Evolutionary conservation across 2,797 vertebrate species (phyloP).

Genomic region (Melanotaenia parkinsoni): DNA sequence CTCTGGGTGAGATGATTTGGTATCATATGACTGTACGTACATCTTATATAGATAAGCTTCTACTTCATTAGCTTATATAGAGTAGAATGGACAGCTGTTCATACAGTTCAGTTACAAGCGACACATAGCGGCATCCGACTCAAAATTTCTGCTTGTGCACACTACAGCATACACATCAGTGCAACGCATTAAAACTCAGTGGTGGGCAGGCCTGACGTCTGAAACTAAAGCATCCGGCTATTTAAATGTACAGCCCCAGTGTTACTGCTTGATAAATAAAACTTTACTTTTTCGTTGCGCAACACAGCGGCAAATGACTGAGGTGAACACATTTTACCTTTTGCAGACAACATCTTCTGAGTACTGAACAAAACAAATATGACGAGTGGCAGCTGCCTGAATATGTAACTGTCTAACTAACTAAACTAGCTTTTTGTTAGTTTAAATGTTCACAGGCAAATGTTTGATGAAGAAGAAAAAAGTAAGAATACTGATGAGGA

Average conservation of each 20-base stretch:
- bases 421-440: background rate
- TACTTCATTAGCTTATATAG: background rate
- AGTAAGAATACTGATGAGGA: background rate
- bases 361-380: too few relatives aligned
- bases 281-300: background rate
- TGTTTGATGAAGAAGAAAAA: constrained; percentile 21
- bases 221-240: background rate
- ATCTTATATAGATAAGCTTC: background rate
- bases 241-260: background rate
- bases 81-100: background rate
- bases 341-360: too few relatives aligned
- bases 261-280: background rate
- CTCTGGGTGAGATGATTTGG: background rate
- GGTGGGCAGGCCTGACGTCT: background rate
- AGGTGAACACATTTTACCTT: too few relatives aligned
- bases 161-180: background rate
- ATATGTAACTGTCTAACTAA: background rate
- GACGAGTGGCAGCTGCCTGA: constrained; percentile 2
- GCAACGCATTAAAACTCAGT: background rate
- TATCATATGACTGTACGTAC: background rate
- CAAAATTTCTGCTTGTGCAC: background rate
- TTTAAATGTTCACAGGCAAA: constrained; percentile 4
- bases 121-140: background rate
- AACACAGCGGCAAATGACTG: too few relatives aligned
- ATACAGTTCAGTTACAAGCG: background rate